Evolutionary conservation across 2,888 invertebrate species (phyloP), one percentile per base, ranked within the genome.

Genomic region (Limnephilus auricula): DNA sequence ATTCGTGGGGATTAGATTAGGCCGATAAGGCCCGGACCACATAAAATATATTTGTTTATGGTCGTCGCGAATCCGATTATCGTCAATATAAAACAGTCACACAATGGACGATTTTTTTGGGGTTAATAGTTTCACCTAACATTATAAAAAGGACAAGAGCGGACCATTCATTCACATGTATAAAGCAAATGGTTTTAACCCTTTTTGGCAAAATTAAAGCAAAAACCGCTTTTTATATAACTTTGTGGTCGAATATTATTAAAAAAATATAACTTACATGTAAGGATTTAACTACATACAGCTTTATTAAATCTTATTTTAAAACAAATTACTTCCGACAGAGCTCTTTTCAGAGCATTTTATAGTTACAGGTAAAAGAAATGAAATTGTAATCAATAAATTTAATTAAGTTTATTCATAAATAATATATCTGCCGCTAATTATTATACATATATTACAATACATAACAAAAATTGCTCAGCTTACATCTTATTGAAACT

Each of bases 1-100:
- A 65, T 65, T 65, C 65, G 65, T 65, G 65, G 65, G 65, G 65
- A 65, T 65, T 65, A 65, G 65, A 65, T 65, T 65, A 65, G 65
- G 25, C 9, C 9, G 65, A 65, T 65, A 65, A 2, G 65, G 65
- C 65, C 65, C 9, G 25, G 65, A 65, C 65, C 65, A 25, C 1
- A 65, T 65, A 65, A 65, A 65, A 65, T 65, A 65, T 65, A 65
- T 65, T 65, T 65, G 65, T 65, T 65, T 65, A 65, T 65, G 65
- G 65, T 25, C 65, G 25, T 65, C 65, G 65, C 25, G 6, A 65
- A 65, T 65, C 65, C 65, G 25, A n/a, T 65, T 65, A 65, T 65
- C 65, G 25, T 65, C 65, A n/a, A 65, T 65, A 65, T 65, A 65
- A 65, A 65, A 65, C 65, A 25, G 65, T 65, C 25, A n/a, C 9